phyloP scores from a whole-genome alignment of 2,797 vertebrate genomes.

The Bufotes viridis region DNA sequence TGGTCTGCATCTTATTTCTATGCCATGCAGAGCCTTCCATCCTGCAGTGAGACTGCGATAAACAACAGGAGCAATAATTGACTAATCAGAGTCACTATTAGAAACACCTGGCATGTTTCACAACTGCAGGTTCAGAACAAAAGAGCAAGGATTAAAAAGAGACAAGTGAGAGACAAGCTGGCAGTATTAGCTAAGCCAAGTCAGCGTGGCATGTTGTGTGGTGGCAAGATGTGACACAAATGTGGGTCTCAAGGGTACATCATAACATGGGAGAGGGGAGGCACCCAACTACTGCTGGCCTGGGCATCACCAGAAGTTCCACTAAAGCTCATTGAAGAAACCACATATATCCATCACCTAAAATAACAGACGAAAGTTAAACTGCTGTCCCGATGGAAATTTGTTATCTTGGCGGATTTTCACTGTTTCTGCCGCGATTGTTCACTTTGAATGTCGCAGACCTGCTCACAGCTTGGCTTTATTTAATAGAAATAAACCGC shows the following conservation, averaged over 20 bases:
- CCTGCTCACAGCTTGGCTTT: no score
- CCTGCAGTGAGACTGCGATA: conserved; percentile 57
- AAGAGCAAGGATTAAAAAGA: conserved; percentile 51
- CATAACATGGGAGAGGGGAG: not conserved
- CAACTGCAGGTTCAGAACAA: conserved; percentile 49
- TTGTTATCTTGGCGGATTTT: no score
- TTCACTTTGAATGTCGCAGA: no score
- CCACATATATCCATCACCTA: not conserved
- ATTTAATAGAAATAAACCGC: no score
- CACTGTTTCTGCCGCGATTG: no score
- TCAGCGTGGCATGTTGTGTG: conserved; percentile 1
- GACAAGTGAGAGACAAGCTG: conserved; percentile 57
- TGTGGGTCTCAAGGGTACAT: no score
- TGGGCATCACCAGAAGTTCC: not conserved
- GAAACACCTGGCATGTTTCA: conserved; percentile 62
- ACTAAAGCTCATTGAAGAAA: not conserved
- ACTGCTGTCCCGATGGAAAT: no score
- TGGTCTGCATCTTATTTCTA: conserved; percentile 52
- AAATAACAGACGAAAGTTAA: no score
- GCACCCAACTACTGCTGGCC: not conserved
- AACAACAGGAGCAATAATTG: conserved; percentile 62
- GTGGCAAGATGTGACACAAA: conserved; percentile 13
- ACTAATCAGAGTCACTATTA: conserved; percentile 62
- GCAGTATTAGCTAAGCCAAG: conserved; percentile 35
- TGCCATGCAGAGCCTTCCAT: conserved; percentile 50